Conservation (phyloP, 2,888 invertebrate genomes). For the Erebia epiphron region DNA sequence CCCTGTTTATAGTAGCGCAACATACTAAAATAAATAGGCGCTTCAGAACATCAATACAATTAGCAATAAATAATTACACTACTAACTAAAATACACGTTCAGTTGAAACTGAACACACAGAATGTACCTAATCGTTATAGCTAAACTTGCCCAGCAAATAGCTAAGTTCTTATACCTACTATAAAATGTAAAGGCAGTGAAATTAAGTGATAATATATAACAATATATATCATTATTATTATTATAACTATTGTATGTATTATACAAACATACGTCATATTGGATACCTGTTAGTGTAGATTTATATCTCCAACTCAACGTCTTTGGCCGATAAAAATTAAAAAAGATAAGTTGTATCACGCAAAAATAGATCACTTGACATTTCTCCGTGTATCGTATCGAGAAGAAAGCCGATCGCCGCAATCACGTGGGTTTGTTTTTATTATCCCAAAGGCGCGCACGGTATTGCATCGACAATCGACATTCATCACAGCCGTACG, state of each 20-base stretch:
- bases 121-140: too few relatives aligned
- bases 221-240: background rate
- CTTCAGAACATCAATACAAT: too few relatives aligned
- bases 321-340: slow-evolving; percentile 78
- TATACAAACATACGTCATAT: slow-evolving; percentile 21
- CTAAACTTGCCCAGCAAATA: too few relatives aligned
- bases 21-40: too few relatives aligned
- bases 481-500: slow-evolving; percentile 69
- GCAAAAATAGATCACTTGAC: slow-evolving; percentile 69
- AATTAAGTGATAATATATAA: background rate
- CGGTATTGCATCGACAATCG: slow-evolving; percentile 63
- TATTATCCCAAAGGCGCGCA: slow-evolving; percentile 59
- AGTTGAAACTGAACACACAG: too few relatives aligned
- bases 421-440: slow-evolving; percentile 80
- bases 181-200: background rate
- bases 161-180: background rate
- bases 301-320: slow-evolving; percentile 44
- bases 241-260: background rate
- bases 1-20: too few relatives aligned
- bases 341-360: slow-evolving; percentile 63
- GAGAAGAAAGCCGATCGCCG: slow-evolving; percentile 53
- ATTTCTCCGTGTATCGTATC: slow-evolving; percentile 60
- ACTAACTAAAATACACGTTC: too few relatives aligned
- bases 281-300: slow-evolving; percentile 19
- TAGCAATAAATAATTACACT: too few relatives aligned